These are phyloP conservation scores for Phaetusa simplex DNA, from an alignment of 2,113 vertebrate genomes.

Conservation along the genomic window DNA sequence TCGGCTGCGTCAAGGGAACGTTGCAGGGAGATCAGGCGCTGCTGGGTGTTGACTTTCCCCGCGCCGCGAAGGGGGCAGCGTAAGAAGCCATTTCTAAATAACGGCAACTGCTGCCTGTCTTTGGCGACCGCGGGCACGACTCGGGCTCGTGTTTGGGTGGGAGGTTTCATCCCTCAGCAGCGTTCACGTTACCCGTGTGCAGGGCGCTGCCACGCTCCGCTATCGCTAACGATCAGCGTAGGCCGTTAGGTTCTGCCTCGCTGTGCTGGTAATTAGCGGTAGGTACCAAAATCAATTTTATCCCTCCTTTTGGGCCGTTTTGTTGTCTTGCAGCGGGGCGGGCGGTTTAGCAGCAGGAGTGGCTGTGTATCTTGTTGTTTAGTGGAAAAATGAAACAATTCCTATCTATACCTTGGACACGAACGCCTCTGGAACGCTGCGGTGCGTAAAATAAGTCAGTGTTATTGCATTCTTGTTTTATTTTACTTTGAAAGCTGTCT, in stretches of 20 bases:
- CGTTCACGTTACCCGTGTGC: accelerated
- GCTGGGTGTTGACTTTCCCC: accelerated
- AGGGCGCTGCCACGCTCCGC: too few species aligned
- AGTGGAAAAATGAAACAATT: accelerated
- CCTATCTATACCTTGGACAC: accelerated
- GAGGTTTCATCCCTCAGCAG: neutral
- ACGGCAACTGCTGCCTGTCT: too few species aligned
- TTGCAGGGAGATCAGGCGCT: too few species aligned
- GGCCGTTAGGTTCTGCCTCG: accelerated
- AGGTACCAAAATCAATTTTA: neutral
- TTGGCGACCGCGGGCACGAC: too few species aligned
- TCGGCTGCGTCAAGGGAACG: accelerated
- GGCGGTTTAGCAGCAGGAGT: neutral
- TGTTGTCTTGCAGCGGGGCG: accelerated
- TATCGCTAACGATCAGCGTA: accelerated
- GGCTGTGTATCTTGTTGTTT: accelerated
- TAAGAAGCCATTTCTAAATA: neutral
- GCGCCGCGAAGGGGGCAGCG: accelerated
- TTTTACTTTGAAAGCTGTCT: neutral
- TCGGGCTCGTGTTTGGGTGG: accelerated
- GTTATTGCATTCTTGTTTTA: accelerated
- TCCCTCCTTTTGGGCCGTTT: neutral
- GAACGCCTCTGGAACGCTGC: neutral
- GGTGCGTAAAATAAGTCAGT: accelerated
- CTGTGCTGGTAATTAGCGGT: too few species aligned